Percentiles rank a stretch among this genome's conserved stretches.
phyloP scores from a whole-genome alignment of 2,888 invertebrate species.

The Sycophila texana region DNA sequence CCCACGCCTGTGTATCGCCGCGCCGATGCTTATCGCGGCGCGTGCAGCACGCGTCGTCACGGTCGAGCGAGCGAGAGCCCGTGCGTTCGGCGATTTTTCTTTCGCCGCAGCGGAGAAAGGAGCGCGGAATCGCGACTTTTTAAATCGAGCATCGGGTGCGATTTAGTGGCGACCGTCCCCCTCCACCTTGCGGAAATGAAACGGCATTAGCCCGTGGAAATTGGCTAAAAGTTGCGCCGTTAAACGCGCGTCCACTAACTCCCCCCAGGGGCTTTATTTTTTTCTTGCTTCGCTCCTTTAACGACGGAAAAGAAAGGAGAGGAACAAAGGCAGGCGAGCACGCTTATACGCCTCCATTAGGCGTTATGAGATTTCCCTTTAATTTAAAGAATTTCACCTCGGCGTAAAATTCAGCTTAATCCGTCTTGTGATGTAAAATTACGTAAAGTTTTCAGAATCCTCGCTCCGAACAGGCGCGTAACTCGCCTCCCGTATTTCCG shows the following conservation, averaged over 20 bases:
- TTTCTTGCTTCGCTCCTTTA: neutral
- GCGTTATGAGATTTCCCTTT: slow-evolving; percentile 18
- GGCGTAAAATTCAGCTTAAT: neutral
- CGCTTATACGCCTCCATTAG: neutral
- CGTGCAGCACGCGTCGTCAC: neutral
- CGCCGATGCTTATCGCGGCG: slow-evolving; percentile 12
- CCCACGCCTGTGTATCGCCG: neutral
- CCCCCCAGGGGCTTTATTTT: neutral
- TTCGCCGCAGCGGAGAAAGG: slow-evolving; percentile 22
- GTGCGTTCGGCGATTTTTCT: neutral
- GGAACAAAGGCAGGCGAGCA: slow-evolving; percentile 10
- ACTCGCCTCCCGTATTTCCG: neutral
- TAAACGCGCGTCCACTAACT: neutral
- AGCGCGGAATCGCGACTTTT: neutral
- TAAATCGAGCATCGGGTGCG: slow-evolving; percentile 6
- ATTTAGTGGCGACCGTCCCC: neutral
- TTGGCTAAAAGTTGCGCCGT: neutral
- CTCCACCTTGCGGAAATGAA: neutral
- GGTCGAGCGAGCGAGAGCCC: neutral
- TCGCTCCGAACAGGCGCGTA: neutral
- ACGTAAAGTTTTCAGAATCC: slow-evolving; percentile 18
- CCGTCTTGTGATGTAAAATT: slow-evolving; percentile 13
- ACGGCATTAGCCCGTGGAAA: neutral
- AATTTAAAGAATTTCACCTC: slow-evolving; percentile 28
- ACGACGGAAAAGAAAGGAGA: neutral